phyloP scores from a whole-genome alignment of 2,888 invertebrate genomes.

The Ellobium chinense region DNA sequence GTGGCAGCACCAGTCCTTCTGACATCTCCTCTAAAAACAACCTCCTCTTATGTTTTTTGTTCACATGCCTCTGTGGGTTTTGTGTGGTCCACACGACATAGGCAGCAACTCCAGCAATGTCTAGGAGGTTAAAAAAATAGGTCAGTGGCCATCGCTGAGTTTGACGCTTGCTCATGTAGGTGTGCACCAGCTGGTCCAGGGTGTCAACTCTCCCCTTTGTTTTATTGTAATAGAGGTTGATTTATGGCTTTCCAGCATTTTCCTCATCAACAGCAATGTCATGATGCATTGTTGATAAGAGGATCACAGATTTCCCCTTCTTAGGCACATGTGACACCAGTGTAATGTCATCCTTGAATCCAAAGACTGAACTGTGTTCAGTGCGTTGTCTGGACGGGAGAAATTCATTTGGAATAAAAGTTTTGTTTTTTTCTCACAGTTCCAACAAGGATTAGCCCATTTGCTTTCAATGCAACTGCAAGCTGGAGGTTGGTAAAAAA shows the following conservation, averaged over 20 bases:
- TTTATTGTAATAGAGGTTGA: neutral
- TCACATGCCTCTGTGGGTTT: neutral
- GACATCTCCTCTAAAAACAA: neutral
- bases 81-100: neutral
- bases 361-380: neutral
- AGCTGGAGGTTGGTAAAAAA: neutral
- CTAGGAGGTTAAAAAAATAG: neutral
- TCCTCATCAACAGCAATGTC: neutral
- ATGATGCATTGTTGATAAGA: neutral
- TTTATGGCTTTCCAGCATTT: neutral
- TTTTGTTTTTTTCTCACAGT: neutral
- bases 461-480: neutral
- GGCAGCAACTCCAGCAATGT: neutral
- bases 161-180: neutral
- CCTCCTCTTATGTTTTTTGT: neutral
- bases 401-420: neutral
- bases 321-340: neutral
- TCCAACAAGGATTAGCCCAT: neutral
- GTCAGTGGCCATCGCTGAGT: neutral
- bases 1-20: neutral
- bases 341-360: neutral
- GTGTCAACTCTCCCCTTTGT: neutral
- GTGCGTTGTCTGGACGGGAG: neutral
- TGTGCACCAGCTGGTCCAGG: neutral
- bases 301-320: neutral